A percentile compares a stretch with the other conserved stretches of the same genome.
These are phyloP conservation scores for Thryonomys swinderianus DNA, from an alignment of 2,113 vertebrate species.

Conservation along the genomic window DNA sequence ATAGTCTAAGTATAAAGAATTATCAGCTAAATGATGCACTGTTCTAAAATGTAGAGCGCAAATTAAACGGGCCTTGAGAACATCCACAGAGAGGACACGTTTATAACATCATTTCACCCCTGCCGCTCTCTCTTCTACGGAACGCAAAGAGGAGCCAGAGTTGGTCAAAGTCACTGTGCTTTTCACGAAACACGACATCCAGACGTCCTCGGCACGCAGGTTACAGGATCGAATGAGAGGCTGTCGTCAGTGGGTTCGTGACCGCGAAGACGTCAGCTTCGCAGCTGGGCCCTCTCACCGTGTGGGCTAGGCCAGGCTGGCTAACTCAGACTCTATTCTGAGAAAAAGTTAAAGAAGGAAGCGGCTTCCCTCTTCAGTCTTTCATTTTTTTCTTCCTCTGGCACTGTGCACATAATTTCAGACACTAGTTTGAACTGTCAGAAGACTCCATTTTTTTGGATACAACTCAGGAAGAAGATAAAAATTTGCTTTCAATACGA, in stretches of 20 bases:
- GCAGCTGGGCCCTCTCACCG: slow-evolving; percentile 40
- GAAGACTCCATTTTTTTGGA: slow-evolving; percentile 82
- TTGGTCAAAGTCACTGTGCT: slow-evolving; percentile 59
- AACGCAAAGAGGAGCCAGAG: slow-evolving; percentile 36
- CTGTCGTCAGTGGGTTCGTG: slow-evolving; percentile 45
- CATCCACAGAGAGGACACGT: background rate
- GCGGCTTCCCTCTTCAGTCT: slow-evolving; percentile 71
- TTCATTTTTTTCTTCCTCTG: slow-evolving; percentile 83
- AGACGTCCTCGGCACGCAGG: slow-evolving; percentile 64
- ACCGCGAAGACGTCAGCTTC: slow-evolving; percentile 59
- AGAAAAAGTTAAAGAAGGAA: slow-evolving; percentile 74
- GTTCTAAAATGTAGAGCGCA: background rate
- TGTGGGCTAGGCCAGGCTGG: background rate
- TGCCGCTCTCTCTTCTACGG: slow-evolving; percentile 25
- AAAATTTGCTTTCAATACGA: slow-evolving; percentile 85
- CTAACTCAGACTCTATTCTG: slow-evolving; percentile 83
- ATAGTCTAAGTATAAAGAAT: background rate
- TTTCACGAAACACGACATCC: slow-evolving; percentile 53
- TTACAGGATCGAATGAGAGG: slow-evolving; percentile 32
- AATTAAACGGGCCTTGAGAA: background rate
- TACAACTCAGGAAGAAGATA: slow-evolving; percentile 82
- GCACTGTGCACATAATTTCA: slow-evolving; percentile 80
- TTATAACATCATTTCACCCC: slow-evolving; percentile 23
- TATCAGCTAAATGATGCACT: background rate
- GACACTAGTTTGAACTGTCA: slow-evolving; percentile 81